Evolutionary conservation across 2,113 vertebrate species (phyloP).

Genomic region (Pogona vitticeps): DNA sequence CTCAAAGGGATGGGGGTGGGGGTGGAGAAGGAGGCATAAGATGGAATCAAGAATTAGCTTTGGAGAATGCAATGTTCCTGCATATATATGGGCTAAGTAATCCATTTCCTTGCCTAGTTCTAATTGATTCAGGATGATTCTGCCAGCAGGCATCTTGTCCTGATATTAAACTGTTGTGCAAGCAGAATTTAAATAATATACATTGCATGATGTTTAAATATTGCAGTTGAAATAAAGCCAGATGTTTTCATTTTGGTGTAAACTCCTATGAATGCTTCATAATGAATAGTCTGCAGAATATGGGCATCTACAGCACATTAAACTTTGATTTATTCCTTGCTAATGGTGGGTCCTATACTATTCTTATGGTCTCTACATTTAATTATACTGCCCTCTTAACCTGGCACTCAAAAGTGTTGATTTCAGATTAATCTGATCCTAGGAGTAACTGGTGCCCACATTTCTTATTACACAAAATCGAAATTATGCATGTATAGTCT

Average conservation of each 20-base stretch:
- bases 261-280: background rate
- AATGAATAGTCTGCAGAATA: background rate
- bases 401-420: background rate
- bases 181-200: constrained; percentile 2
- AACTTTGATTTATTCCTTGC: background rate
- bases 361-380: background rate
- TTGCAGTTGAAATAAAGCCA: background rate
- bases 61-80: background rate
- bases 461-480: constrained; percentile 59
- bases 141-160: background rate
- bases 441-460: constrained; percentile 22
- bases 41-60: background rate
- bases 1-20: background rate
- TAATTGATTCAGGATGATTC: background rate
- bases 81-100: background rate
- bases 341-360: background rate
- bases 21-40: background rate
- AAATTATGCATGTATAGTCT: constrained; percentile 45
- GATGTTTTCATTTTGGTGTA: background rate
- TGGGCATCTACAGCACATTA: background rate
- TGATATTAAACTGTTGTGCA: background rate
- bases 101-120: background rate
- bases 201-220: constrained; percentile 1
- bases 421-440: constrained; percentile 44
- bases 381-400: background rate